Base-by-base conservation (phyloP, 2,888 invertebrate genomes). In the Platycheirus albimanus region DNA sequence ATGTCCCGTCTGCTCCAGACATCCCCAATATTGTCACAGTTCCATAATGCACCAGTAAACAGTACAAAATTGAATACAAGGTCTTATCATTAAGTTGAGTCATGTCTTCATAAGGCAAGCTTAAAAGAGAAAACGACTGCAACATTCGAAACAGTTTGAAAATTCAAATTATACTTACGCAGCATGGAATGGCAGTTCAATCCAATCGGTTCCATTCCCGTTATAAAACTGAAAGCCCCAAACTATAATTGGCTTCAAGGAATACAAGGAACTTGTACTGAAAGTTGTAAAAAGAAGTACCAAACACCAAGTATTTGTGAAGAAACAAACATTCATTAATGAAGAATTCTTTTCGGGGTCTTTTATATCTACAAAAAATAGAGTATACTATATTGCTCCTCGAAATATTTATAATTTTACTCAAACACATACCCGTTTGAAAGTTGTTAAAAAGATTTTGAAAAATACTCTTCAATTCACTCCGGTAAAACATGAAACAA, bases 161-260 rank as follows among this genome's bases (percentile, higher is more conserved):
- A n/a, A n/a, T n/a, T n/a, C n/a, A n/a, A n/a, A n/a, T n/a, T n/a
- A 10, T 13, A 4, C 61, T 45, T 30, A 61, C 61, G 61, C 61
- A 3, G 5, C 30, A 30, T 17, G 43, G 6, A 19, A 61, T 1
- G 61, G 61, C 1, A 61, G 10, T 1, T 4, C 1, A 17, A 45
- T 19, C 61, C 43, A 45, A n/a, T 0, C 10, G n/a, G 17, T 33
- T 33, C 8, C 1, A 2, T 45, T 0, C 4, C 28, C 45, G 1
- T 30, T 43, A 1, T 19, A 45, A 6, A 15, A 45, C 2, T 61
- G 43, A 19, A 45, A 61, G 1, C 1, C 28, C 61, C 61, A 61
- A 19, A 45, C 4, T 38, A 54, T 11, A 1, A 36, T 1, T 0
- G 54, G 54, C 15, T 20, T 54, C 6, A 54, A 1, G n/a, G n/a